Base-by-base conservation (phyloP, 2,888 invertebrate species). In the Aphelenchoides bicaudatus region DNA sequence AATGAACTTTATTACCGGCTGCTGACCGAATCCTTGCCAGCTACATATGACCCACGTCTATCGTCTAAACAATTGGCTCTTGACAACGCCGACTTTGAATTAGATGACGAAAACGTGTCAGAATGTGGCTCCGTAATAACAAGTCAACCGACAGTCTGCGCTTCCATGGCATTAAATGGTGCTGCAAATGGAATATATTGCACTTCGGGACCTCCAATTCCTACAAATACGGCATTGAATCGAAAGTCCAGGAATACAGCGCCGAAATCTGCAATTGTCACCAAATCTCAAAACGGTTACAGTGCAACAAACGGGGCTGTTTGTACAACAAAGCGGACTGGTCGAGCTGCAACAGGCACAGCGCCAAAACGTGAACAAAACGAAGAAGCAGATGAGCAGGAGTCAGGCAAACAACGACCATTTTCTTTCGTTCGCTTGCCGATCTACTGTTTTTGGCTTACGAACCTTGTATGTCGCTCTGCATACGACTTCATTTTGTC, bases 21-120 rank as follows among this genome's bases (percentile, higher is more conserved):
- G 25, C 66, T 76, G 37, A 65, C 71, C 21, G 73, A 74, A 50
- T 72, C 74, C 23, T 52, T 76, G 38, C 76, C 76, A 16, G 62
- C 71, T 0, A 62, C 64, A 19, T 76, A 75, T 62, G 74, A 75
- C 29, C 70, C 70, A 5, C 67, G 67, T 4, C 58, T 43, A 6
- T 62, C 67, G 21, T 39, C 56, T 16, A 67, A 52, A 19, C 62
- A 63, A 13, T 43, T 43, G 10, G 43, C 43, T 10, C 10, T 43
- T 10, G 37, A 51, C 19, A 51, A 47, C n/a, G 31, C 10, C 21
- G 52, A 51, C n/a, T 51, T 21, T 29, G 52, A 51, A 34, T 19
- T 51, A 23, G 52, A 51, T 28, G 52, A 51, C 19, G 52, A 51
- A 3, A n/a, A 19, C 8, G 38, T 38, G 37, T 2, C 47, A 1